Conservation (phyloP, 2,888 invertebrate genomes). For the Luffia ferchaultella region DNA sequence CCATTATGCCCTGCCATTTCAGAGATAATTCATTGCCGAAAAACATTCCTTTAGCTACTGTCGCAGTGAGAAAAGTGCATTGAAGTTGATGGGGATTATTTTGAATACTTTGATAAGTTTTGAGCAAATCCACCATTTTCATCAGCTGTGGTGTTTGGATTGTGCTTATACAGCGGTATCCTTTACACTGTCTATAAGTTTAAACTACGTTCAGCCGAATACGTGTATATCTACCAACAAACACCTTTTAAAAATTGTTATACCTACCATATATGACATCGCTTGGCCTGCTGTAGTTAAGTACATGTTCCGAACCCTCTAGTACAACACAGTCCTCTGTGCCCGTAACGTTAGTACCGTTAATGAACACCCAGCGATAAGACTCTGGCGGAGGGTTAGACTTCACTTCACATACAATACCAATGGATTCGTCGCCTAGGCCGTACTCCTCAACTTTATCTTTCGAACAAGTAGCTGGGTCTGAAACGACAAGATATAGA, state of each 20-base stretch:
- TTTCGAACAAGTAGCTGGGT: slow-evolving; percentile 43
- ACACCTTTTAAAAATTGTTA: not conserved
- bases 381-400: slow-evolving; percentile 34
- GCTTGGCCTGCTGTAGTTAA: slow-evolving; percentile 38
- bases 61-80: no score
- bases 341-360: slow-evolving; percentile 23
- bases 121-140: no score
- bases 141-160: no score
- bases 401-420: slow-evolving; percentile 42
- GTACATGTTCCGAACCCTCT: slow-evolving; percentile 28
- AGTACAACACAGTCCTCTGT: slow-evolving; percentile 23
- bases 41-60: no score
- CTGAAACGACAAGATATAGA: slow-evolving; percentile 21
- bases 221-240: no score
- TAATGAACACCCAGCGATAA: slow-evolving; percentile 41
- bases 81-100: no score
- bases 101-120: no score
- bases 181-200: no score
- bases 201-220: no score
- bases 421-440: slow-evolving; percentile 37
- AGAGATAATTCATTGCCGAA: no score
- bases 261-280: slow-evolving; percentile 37
- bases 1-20: no score
- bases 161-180: no score
- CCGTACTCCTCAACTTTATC: slow-evolving; percentile 36